Base-by-base conservation (phyloP, 2,797 vertebrate species). In the Peromyscus melanophrys region DNA sequence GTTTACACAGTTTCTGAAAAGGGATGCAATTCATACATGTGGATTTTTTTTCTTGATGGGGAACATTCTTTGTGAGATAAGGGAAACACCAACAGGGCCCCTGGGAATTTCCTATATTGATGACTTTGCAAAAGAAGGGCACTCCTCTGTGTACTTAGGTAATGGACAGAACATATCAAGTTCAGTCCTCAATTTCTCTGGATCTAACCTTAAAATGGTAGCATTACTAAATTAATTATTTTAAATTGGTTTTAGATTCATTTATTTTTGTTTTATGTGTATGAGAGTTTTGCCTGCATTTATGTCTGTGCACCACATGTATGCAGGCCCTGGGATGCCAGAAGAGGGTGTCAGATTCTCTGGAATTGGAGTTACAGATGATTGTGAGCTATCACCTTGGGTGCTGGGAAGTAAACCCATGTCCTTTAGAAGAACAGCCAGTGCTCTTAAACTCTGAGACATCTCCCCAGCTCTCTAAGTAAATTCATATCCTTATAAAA, bases 21-120 rank as follows among this genome's bases (percentile, higher is more conserved):
- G 55, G 99, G 99, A 97, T 96, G 98, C 76, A 99, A 98, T 0
- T 98, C 99, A 75, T 98, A 98, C 89, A 98, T 98, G 98, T 99
- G 99, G 99, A 98, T 99, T 69, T 99, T 99, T 77, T 76, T 98
- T 99, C 71, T 97, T 99, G 12, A 96, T 99, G 9, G 99, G 99
- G 4, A 99, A 99, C 91, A 98, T 99, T 67, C 92, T 99, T 73
- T 99, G 99, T 92, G 99, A 99, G 80, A 98, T 99, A 90, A 99
- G 99, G 11, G 99, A 99, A 98, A 99, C 99, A 0, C 99, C 99
- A 0, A 99, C 99, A 46, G 98, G 98, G 76, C 99, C 99, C 6
- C 92, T 99, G 97, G 99, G 99, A 59, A 98, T 99, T 94, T 96
- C 99, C 16, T 99, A 99, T 52, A 98, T 99, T 0, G 99, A 99